A percentile compares a stretch with the other conserved stretches of the same genome.
These are phyloP conservation scores for Crax fasciolata DNA, from an alignment of 2,797 vertebrate genomes.

Conservation along the genomic window DNA sequence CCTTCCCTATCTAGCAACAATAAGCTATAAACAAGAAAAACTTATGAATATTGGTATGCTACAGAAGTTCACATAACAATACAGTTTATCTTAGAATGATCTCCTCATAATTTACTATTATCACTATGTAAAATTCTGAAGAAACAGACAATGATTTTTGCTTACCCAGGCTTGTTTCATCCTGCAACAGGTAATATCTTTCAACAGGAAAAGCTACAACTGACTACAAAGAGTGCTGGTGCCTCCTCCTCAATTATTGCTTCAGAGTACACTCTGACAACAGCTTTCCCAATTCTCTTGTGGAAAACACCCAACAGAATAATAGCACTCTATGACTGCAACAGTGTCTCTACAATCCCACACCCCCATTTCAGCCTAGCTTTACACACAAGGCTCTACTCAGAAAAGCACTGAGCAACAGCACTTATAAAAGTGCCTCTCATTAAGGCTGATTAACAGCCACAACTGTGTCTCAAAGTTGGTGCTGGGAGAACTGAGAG, in stretches of 20 bases:
- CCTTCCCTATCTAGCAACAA: not conserved
- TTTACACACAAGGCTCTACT: too few species aligned
- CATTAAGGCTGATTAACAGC: too few species aligned
- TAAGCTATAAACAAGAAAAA: not conserved
- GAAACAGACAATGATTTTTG: not conserved
- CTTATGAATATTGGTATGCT: not conserved
- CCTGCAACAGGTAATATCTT: not conserved
- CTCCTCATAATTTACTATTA: not conserved
- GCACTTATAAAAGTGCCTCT: too few species aligned
- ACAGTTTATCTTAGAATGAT: not conserved
- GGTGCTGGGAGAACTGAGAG: not conserved
- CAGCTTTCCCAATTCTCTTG: not conserved
- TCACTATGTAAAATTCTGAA: accelerated
- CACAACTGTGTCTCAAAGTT: too few species aligned
- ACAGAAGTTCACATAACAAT: accelerated
- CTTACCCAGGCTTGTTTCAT: not conserved
- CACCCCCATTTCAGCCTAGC: too few species aligned
- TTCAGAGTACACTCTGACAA: not conserved
- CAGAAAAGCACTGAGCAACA: too few species aligned
- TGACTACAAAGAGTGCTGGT: not conserved
- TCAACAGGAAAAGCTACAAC: not conserved
- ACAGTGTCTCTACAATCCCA: too few species aligned
- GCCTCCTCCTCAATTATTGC: not conserved
- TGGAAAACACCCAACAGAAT: not conserved
- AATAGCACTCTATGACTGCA: not conserved